Evolutionary conservation across 2,113 vertebrate species (phyloP).

Genomic region (Pedetes capensis): DNA sequence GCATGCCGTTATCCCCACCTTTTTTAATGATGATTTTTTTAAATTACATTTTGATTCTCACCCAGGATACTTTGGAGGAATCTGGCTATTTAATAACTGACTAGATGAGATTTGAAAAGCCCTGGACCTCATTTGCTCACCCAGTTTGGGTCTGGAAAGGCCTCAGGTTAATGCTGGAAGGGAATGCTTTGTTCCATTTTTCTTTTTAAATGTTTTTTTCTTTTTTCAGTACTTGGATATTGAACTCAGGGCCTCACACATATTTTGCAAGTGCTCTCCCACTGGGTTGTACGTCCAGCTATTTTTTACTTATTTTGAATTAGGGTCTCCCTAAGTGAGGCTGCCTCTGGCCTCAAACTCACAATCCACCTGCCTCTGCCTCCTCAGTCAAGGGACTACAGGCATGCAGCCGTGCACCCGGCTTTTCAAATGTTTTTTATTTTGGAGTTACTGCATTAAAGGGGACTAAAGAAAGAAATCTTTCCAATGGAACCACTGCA

Average conservation of each 20-base stretch:
- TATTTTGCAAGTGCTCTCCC: too few species aligned
- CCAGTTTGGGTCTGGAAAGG: neutral
- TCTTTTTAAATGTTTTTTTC: neutral
- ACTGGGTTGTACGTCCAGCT: too few species aligned
- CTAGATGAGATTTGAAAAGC: neutral
- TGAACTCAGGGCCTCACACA: too few species aligned
- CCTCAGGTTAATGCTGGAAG: neutral
- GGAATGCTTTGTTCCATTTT: neutral
- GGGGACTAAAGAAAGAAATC: neutral
- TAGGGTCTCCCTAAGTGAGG: too few species aligned
- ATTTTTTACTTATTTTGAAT: too few species aligned
- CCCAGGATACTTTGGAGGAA: neutral
- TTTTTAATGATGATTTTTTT: slow-evolving; percentile 34
- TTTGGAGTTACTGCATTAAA: neutral
- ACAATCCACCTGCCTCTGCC: too few species aligned
- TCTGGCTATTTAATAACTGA: neutral
- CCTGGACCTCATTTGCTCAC: neutral
- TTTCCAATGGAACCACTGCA: neutral
- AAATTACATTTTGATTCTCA: slow-evolving; percentile 44
- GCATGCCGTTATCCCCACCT: neutral
- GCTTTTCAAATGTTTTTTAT: neutral
- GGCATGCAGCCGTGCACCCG: too few species aligned
- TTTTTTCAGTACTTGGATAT: too few species aligned
- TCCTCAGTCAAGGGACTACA: too few species aligned
- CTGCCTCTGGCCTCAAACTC: too few species aligned